Evolutionary conservation across 2,797 vertebrate species (phyloP).

Genomic region (Sphaeramia orbicularis): DNA sequence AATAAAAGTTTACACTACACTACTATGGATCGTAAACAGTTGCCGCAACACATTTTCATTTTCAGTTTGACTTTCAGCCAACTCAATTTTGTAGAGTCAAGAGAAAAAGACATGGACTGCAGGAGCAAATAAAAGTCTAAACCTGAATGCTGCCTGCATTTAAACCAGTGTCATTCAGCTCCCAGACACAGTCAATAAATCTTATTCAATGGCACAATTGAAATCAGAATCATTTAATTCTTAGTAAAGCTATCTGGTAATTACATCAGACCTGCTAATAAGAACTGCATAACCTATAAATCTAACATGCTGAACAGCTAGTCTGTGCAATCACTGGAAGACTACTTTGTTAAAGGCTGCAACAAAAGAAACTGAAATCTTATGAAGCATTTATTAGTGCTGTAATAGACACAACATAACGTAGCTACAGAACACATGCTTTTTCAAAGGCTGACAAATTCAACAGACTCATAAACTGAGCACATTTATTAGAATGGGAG

Average conservation of each 20-base stretch:
- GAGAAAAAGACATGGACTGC: slow-evolving; percentile 36
- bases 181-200: slow-evolving; percentile 13
- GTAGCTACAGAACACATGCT: slow-evolving; percentile 7
- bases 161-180: slow-evolving; percentile 16
- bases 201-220: slow-evolving; percentile 16
- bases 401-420: neutral
- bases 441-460: slow-evolving; percentile 7
- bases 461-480: slow-evolving; percentile 7
- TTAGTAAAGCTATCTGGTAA: slow-evolving; percentile 20
- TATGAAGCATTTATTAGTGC: slow-evolving; percentile 3
- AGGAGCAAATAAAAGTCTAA: slow-evolving; percentile 16
- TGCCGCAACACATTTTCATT: slow-evolving; percentile 37
- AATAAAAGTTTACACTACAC: slow-evolving; percentile 22
- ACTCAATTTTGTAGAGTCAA: slow-evolving; percentile 42
- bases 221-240: slow-evolving; percentile 11
- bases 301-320: neutral
- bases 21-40: slow-evolving; percentile 21
- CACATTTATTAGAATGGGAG: slow-evolving; percentile 17
- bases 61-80: slow-evolving; percentile 47
- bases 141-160: neutral
- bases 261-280: slow-evolving; percentile 20
- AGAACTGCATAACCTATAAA: slow-evolving; percentile 12
- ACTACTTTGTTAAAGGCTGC: slow-evolving; percentile 1
- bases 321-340: slow-evolving; percentile 17
- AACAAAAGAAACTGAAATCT: neutral